Evolutionary conservation across 2,113 vertebrate genomes (phyloP), one percentile per base, ranked within the genome.

Genomic region (Hypocryptadius cinnamomeus): DNA sequence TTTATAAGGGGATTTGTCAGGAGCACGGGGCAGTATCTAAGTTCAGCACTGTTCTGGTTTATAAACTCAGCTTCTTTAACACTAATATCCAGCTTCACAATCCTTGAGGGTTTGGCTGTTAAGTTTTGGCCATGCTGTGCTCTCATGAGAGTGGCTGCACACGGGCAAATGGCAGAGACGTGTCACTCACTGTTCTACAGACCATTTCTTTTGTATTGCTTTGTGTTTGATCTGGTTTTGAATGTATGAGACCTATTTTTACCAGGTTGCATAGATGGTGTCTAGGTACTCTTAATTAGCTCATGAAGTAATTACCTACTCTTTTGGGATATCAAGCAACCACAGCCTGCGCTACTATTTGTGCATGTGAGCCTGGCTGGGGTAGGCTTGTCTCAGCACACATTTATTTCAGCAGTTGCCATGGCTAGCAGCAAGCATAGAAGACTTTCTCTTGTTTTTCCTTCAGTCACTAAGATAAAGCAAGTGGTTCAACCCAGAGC

Each of bases 281-380:
- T 39, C 59, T 77, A 35, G 20, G 60, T 66, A 69, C 33, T 51
- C 31, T 35, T 74, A 93, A 94, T 83, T 73, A 91, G 50, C 72
- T 94, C 74, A 74, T 85, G 79, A 85, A 91, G 44, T 74, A 90
- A 93, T 96, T 96, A 95, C 81, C 47, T 64, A 70, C 42, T 82
- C 47, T 60, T 91, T 92, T 79, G 81, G 47, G 51, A 51, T 74
- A 48, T 94, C 85, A 91, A 87, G 70, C 85, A 96, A 94, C 59
- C 78, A n/a, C 53, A 94, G 51, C 63, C 54, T 54, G 47, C 42
- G 16, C 81, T 87, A 59, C 54, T 79, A 35, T 69, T 89, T 66
- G 59, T 87, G 64, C n/a, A 0, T 87, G 85, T 47, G 47, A 91
- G 71, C 87, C 47, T 90, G 79, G 85, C 54, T 83, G 85, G 56